phyloP scores from a whole-genome alignment of 1,140 invertebrate genomes.

The Hyles euphorbiae region DNA sequence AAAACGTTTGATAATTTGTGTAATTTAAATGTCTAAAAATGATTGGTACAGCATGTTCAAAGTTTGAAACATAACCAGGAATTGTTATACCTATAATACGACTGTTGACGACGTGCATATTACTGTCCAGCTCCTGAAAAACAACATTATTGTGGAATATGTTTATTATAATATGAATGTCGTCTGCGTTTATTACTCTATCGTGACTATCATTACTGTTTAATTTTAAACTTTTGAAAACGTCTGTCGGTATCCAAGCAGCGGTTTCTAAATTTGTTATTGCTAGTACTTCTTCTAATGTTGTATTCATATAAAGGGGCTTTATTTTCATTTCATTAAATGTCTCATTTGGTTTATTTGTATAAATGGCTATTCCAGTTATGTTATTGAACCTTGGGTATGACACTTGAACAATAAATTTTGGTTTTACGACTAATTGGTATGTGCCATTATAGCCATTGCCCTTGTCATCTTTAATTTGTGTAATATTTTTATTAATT shows the following conservation, averaged over 20 bases:
- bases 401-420: constrained; percentile 72
- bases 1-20: constrained; percentile 38
- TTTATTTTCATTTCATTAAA: constrained; percentile 67
- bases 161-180: constrained; percentile 68
- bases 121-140: constrained; percentile 66
- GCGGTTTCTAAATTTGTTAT: constrained; percentile 74
- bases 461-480: constrained; percentile 11
- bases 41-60: constrained; percentile 69
- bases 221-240: constrained; percentile 49
- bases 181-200: constrained; percentile 20
- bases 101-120: constrained; percentile 45
- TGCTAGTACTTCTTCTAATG: constrained; percentile 59
- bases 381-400: constrained; percentile 74
- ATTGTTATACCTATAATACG: constrained; percentile 76
- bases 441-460: constrained; percentile 28
- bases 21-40: constrained; percentile 57
- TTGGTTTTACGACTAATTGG: constrained; percentile 54
- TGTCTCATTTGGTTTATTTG: constrained; percentile 27
- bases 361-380: constrained; percentile 75
- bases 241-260: constrained; percentile 70
- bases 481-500: constrained; percentile 27
- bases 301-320: constrained; percentile 66
- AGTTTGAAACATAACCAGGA: constrained; percentile 72
- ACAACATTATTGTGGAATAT: constrained; percentile 76
- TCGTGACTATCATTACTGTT: constrained; percentile 29